A percentile compares a stretch with the other conserved stretches of the same genome.
Conservation (phyloP, 64 coral and sea anemone species). For the Stichodactyla helianthus region DNA sequence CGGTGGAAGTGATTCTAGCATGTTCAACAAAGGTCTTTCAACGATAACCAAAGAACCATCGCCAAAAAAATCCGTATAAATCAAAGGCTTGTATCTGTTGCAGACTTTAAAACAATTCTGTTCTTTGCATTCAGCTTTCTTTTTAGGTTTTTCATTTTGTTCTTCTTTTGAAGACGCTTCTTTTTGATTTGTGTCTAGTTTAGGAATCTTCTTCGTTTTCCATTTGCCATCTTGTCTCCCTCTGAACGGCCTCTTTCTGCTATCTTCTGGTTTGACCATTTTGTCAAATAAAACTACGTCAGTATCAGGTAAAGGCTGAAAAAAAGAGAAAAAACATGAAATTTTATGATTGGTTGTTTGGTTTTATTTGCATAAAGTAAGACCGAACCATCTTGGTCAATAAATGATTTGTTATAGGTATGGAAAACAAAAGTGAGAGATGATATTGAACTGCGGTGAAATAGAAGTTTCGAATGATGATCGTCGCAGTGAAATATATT, state of each 20-base stretch:
- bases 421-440: too few species aligned
- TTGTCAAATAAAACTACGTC: slow-evolving; percentile 20
- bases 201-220: background rate
- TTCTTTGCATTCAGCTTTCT: background rate
- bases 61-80: slow-evolving; percentile 51
- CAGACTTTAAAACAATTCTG: slow-evolving; percentile 63
- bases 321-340: background rate
- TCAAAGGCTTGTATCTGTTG: slow-evolving; percentile 66
- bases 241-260: background rate
- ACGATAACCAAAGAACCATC: slow-evolving; percentile 71
- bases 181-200: background rate
- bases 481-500: too few species aligned
- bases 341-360: background rate
- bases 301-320: slow-evolving; percentile 63
- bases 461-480: too few species aligned
- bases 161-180: background rate
- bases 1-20: slow-evolving; percentile 73
- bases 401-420: too few species aligned
- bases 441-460: too few species aligned
- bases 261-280: background rate
- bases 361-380: background rate
- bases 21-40: slow-evolving; percentile 69
- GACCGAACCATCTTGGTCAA: too few species aligned
- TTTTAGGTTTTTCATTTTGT: slow-evolving; percentile 16
- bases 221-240: background rate